Evolutionary conservation across 2,113 vertebrate genomes (phyloP).

Genomic region (Pelecanoides urinatrix): DNA sequence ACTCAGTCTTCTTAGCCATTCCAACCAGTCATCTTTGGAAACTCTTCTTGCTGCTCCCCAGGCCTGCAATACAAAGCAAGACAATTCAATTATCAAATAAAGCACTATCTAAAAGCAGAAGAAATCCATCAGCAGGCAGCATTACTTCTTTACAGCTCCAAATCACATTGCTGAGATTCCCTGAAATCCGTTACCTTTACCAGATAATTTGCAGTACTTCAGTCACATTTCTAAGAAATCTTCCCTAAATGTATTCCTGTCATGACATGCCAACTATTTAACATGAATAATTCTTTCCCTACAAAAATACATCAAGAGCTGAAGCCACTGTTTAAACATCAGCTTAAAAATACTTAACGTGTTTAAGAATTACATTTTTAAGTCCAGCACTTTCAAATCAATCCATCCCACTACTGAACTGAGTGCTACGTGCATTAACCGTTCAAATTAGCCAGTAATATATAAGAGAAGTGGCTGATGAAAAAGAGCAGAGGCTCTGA

Average conservation of each 20-base stretch:
- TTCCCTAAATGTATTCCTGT: background rate
- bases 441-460: background rate
- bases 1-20: slow-evolving; percentile 93
- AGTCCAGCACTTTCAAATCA: background rate
- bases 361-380: background rate
- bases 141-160: background rate
- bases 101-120: background rate
- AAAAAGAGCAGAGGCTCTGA: background rate
- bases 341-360: background rate
- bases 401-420: background rate
- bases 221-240: background rate
- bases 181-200: background rate
- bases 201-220: background rate
- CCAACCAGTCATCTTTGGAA: slow-evolving; percentile 98
- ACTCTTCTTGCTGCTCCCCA: slow-evolving; percentile 98
- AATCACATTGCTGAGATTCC: background rate
- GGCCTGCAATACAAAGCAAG: slow-evolving; percentile 76
- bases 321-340: background rate
- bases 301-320: background rate
- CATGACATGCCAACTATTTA: background rate
- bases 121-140: background rate
- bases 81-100: background rate
- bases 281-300: background rate
- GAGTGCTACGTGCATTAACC: background rate
- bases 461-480: background rate